phyloP scores from a whole-genome alignment of 1,140 invertebrate genomes.

The Drosophila eugracilis region DNA sequence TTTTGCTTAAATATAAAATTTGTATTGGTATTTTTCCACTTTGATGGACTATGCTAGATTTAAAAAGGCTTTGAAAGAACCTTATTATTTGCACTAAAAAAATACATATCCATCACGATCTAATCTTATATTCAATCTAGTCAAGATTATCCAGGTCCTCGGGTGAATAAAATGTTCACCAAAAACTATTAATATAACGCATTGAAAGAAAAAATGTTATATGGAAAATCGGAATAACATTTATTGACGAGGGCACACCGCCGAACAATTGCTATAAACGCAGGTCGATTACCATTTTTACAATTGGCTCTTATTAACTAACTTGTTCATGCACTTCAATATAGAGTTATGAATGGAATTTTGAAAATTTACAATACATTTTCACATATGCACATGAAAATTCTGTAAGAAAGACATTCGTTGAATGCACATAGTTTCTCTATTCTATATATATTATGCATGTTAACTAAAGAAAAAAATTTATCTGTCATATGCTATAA shows the following conservation, averaged over 20 bases:
- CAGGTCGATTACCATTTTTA: constrained; percentile 20
- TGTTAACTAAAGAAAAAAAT: constrained; percentile 65
- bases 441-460: constrained; percentile 35
- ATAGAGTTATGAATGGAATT: constrained; percentile 60
- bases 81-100: too few relatives aligned
- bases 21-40: too few relatives aligned
- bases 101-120: too few relatives aligned
- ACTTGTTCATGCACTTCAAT: constrained; percentile 48
- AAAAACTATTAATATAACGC: too few relatives aligned
- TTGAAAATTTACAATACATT: constrained; percentile 51
- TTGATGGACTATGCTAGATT: too few relatives aligned
- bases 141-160: too few relatives aligned
- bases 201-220: too few relatives aligned
- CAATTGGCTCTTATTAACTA: constrained; percentile 57
- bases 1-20: too few relatives aligned
- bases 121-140: too few relatives aligned
- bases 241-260: constrained; percentile 25
- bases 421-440: constrained; percentile 62
- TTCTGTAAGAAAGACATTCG: constrained; percentile 65
- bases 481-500: constrained; percentile 44
- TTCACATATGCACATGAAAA: constrained; percentile 42
- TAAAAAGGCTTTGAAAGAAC: too few relatives aligned
- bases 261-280: neutral
- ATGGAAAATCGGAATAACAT: constrained; percentile 31
- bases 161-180: too few relatives aligned